A percentile compares a stretch with the other conserved stretches of the same genome.
These are phyloP conservation scores for Mobula hypostoma DNA, from an alignment of 2,113 vertebrate species.

Conservation along the genomic window DNA sequence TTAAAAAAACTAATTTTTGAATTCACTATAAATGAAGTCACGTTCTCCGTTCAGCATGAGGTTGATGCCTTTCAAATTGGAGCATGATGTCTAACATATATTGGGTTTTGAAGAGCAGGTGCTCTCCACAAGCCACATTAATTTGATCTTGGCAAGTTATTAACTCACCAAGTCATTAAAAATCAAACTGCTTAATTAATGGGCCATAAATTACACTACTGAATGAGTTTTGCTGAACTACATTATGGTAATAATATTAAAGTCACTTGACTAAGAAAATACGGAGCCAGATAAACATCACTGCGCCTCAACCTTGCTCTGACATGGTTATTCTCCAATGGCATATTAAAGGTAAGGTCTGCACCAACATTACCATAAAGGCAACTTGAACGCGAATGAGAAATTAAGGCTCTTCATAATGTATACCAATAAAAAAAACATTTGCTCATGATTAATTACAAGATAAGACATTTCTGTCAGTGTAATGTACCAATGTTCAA, in stretches of 20 bases:
- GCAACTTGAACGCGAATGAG: background rate
- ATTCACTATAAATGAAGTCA: background rate
- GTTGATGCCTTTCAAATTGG: background rate
- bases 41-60: background rate
- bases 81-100: background rate
- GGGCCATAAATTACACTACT: background rate
- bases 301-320: no score
- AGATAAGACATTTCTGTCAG: background rate
- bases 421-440: background rate
- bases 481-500: background rate
- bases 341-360: background rate
- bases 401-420: background rate
- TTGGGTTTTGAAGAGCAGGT: slow-evolving; percentile 16
- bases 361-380: background rate
- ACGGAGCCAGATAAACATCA: background rate
- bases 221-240: slow-evolving; percentile 5
- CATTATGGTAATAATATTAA: background rate
- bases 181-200: slow-evolving; percentile 38
- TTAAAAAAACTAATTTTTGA: background rate
- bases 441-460: background rate
- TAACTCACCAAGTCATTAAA: slow-evolving; percentile 13
- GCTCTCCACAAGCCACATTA: background rate
- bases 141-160: slow-evolving; percentile 19
- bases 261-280: background rate
- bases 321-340: background rate